phyloP scores from a whole-genome alignment of 2,113 vertebrate species.

The Catagonus wagneri region DNA sequence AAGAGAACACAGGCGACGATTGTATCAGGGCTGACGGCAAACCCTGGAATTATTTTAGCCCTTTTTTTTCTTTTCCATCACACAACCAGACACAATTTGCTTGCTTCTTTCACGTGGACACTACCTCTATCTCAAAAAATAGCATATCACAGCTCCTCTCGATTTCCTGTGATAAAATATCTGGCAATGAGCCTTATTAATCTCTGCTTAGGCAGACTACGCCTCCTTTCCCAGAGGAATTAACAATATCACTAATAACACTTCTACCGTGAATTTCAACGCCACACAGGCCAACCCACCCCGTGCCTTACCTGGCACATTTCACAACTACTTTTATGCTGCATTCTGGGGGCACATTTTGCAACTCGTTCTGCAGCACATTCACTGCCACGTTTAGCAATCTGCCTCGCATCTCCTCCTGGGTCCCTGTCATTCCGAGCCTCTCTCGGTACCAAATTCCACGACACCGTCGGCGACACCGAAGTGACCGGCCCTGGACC shows the following conservation, averaged over 20 bases:
- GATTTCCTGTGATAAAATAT: conserved; percentile 44
- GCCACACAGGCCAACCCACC: conserved; percentile 51
- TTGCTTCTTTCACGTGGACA: conserved; percentile 73
- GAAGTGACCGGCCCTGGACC: neutral
- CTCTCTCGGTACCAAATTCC: conserved; percentile 63
- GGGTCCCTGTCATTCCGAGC: conserved; percentile 7
- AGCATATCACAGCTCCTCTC: conserved; percentile 52
- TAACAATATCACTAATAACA: conserved; percentile 42
- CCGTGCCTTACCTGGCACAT: conserved; percentile 74
- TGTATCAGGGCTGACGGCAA: conserved; percentile 26
- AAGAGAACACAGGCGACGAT: conserved; percentile 42
- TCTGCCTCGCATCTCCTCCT: conserved; percentile 49
- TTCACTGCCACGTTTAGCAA: conserved; percentile 75
- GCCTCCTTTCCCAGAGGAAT: conserved; percentile 53
- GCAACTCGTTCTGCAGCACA: conserved; percentile 76
- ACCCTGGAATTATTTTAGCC: conserved; percentile 57
- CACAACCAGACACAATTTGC: conserved; percentile 52
- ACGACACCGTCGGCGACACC: conserved; percentile 61
- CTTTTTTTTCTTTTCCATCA: conserved; percentile 53
- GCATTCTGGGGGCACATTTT: conserved; percentile 73
- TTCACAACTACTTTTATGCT: conserved; percentile 76
- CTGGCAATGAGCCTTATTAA: conserved; percentile 50
- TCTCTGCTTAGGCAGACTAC: conserved; percentile 53
- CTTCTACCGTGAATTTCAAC: conserved; percentile 38
- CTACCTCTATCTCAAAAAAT: conserved; percentile 11